Evolutionary conservation across 2,797 vertebrate genomes (phyloP).

Genomic region (Nannoperca obscura): DNA sequence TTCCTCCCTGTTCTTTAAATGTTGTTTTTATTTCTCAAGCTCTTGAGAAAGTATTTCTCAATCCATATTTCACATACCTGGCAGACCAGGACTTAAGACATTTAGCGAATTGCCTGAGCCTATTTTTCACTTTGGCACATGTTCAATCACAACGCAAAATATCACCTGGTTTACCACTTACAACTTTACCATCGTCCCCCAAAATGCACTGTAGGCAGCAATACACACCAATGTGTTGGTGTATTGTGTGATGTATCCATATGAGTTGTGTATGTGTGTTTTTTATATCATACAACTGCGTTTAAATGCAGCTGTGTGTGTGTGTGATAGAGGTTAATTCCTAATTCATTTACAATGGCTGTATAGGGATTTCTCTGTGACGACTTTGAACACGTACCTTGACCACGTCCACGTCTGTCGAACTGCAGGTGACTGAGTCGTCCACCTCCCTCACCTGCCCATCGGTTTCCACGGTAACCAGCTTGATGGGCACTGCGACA

Average conservation of each 20-base stretch:
- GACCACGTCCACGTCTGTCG: constrained; percentile 84
- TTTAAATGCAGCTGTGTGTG: background rate
- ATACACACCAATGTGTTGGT: background rate
- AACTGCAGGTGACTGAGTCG: constrained; percentile 81
- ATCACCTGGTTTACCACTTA: constrained; percentile 2
- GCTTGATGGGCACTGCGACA: constrained; percentile 81
- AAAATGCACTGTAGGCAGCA: background rate
- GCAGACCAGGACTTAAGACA: constrained; percentile 1
- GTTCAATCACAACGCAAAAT: constrained; percentile 20
- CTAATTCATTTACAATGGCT: background rate
- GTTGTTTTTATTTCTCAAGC: background rate
- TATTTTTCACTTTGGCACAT: constrained; percentile 27
- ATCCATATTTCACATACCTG: constrained; percentile 25
- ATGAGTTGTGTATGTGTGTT: background rate
- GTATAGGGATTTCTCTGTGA: background rate
- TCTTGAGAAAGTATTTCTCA: constrained; percentile 18
- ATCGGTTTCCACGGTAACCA: constrained; percentile 85
- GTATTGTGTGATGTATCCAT: background rate
- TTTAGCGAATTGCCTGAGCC: constrained; percentile 7
- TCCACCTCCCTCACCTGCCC: constrained; percentile 85
- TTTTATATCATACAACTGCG: background rate
- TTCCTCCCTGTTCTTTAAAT: constrained; percentile 3
- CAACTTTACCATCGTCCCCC: background rate
- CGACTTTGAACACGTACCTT: constrained; percentile 70
- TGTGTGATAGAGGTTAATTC: background rate